phyloP scores from a whole-genome alignment of 2,888 invertebrate genomes.

The Caenorhabditis imperialis region DNA sequence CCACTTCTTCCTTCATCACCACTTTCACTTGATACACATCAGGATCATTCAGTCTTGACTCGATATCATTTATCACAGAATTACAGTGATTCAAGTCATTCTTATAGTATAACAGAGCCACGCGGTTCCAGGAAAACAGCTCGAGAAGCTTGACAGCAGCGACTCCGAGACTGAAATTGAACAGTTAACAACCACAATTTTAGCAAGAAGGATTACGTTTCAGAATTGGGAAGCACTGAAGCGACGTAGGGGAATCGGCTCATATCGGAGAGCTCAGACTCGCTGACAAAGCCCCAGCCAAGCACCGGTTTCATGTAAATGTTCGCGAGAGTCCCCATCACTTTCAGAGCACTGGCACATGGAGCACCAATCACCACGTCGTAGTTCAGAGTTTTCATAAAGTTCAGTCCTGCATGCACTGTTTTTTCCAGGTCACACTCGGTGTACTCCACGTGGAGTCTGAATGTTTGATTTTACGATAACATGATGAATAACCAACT shows the following conservation, averaged over 20 bases:
- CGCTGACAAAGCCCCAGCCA: slow-evolving; percentile 39
- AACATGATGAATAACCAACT: no score
- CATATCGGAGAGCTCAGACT: slow-evolving; percentile 14
- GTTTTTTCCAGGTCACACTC: slow-evolving; percentile 33
- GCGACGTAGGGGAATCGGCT: slow-evolving; percentile 28
- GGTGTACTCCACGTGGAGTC: slow-evolving; percentile 42
- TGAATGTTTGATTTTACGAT: slow-evolving; percentile 11
- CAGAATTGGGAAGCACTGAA: slow-evolving; percentile 26
- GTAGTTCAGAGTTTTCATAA: slow-evolving; percentile 55
- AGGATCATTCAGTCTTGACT: slow-evolving; percentile 38
- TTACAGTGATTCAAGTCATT: slow-evolving; percentile 46
- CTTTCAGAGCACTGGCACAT: slow-evolving; percentile 41
- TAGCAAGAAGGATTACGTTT: background rate
- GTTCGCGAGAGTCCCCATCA: slow-evolving; percentile 42
- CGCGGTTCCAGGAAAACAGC: slow-evolving; percentile 36
- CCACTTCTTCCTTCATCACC: slow-evolving; percentile 27
- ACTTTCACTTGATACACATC: slow-evolving; percentile 5
- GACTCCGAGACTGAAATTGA: slow-evolving; percentile 44
- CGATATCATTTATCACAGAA: slow-evolving; percentile 49
- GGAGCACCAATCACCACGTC: slow-evolving; percentile 66
- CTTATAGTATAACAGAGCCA: slow-evolving; percentile 48
- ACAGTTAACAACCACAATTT: no score
- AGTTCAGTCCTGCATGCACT: slow-evolving; percentile 47
- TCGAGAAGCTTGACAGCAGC: slow-evolving; percentile 41
- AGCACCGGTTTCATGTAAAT: slow-evolving; percentile 28